phyloP scores from a whole-genome alignment of 2,113 vertebrate species.

The Rhabdomys dilectus region DNA sequence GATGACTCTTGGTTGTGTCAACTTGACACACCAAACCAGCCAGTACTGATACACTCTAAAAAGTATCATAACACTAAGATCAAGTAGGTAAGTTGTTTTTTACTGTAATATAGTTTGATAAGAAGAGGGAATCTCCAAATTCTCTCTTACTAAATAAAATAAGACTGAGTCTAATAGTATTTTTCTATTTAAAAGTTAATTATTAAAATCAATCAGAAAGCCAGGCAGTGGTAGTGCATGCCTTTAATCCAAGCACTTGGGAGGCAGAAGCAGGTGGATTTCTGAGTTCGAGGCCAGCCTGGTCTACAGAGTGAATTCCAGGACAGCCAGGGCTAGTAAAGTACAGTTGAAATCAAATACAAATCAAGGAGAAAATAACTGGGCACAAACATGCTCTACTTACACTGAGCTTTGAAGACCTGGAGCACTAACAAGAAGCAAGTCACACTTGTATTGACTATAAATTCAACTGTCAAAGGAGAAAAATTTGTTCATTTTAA shows the following conservation, averaged over 20 bases:
- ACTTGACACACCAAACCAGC: neutral
- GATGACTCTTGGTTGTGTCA: neutral
- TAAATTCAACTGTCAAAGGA: conserved; percentile 42
- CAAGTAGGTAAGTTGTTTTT: neutral
- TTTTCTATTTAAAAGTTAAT: neutral
- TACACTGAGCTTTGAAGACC: conserved; percentile 10
- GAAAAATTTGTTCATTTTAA: conserved; percentile 37
- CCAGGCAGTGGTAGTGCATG: too few relatives aligned
- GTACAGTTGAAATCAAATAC: conserved; percentile 9
- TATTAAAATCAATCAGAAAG: neutral
- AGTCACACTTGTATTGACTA: neutral
- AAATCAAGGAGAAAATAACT: conserved; percentile 36
- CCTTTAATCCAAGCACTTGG: too few relatives aligned
- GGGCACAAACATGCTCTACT: neutral
- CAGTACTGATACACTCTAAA: neutral
- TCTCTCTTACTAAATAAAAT: neutral
- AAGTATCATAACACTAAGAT: neutral
- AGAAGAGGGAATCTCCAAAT: neutral
- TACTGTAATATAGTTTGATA: neutral
- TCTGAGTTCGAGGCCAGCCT: too few relatives aligned
- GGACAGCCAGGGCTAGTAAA: too few relatives aligned
- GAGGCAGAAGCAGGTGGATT: too few relatives aligned
- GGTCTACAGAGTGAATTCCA: too few relatives aligned
- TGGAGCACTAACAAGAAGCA: neutral
- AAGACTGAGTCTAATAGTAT: neutral